Conservation (phyloP, 2,888 invertebrate genomes). For the Flexamia atlantica region DNA sequence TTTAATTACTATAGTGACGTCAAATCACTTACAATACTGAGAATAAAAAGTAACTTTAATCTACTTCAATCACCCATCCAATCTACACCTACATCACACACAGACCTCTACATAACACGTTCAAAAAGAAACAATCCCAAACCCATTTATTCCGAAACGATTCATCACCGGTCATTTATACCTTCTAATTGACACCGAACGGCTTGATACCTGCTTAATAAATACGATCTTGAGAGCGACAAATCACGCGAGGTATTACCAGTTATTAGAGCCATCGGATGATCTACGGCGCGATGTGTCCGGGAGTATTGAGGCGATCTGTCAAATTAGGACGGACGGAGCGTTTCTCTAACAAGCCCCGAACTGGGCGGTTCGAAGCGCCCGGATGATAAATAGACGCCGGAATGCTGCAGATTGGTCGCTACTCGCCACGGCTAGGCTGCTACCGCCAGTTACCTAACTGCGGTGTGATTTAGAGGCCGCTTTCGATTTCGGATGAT, state of each 20-base stretch:
- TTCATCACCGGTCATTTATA: conserved; percentile 21
- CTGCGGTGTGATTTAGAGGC: neutral
- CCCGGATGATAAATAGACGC: neutral
- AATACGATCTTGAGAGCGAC: conserved; percentile 22
- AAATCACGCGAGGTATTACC: conserved; percentile 12
- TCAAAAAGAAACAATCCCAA: conserved; percentile 24
- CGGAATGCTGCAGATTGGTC: neutral
- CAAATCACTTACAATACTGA: too few relatives aligned
- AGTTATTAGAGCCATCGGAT: conserved; percentile 23
- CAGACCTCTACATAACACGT: neutral
- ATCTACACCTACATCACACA: neutral
- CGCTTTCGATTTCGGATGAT: conserved; percentile 5
- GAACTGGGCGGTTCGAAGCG: conserved; percentile 7
- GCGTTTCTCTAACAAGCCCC: conserved; percentile 28
- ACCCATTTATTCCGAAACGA: conserved; percentile 9
- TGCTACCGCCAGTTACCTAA: neutral
- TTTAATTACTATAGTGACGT: too few relatives aligned
- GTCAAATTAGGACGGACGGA: conserved; percentile 15
- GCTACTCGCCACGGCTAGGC: neutral
- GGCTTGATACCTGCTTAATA: conserved; percentile 15
- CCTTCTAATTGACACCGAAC: conserved; percentile 18
- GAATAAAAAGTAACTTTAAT: too few relatives aligned
- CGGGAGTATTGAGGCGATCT: conserved; percentile 10
- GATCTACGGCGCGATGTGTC: conserved; percentile 30
- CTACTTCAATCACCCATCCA: neutral